Evolutionary conservation across 2,888 invertebrate species (phyloP).

Genomic region (Parnassius apollo): DNA sequence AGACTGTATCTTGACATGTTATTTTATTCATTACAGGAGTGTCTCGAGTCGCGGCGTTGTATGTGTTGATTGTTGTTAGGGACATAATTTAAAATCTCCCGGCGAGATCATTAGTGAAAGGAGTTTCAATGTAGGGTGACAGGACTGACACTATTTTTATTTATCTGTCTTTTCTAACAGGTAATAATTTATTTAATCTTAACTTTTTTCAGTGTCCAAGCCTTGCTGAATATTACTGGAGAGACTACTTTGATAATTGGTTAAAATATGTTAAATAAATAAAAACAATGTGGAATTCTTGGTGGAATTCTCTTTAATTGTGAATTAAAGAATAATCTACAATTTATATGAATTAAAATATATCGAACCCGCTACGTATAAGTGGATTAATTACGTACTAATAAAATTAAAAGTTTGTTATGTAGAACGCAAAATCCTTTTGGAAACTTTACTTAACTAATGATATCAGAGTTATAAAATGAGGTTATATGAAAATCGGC

Average conservation of each 20-base stretch:
- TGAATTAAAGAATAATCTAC: no score
- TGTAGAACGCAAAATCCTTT: constrained; percentile 35
- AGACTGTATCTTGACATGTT: constrained; percentile 76
- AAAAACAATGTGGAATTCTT: no score
- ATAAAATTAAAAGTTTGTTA: constrained; percentile 35
- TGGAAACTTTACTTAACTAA: constrained; percentile 32
- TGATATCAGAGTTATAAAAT: constrained; percentile 38
- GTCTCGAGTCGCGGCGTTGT: constrained; percentile 59
- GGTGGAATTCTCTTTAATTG: no score
- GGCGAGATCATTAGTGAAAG: constrained; percentile 64
- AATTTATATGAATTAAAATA: no score
- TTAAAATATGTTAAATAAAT: no score
- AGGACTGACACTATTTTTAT: constrained; percentile 29
- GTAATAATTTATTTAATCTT: no score
- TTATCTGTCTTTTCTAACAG: constrained; percentile 14
- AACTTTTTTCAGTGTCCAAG: no score
- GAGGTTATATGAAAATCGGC: constrained; percentile 43
- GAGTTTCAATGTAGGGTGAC: constrained; percentile 37
- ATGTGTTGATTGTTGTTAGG: constrained; percentile 74
- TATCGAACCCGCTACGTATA: constrained; percentile 19
- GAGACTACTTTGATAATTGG: no score
- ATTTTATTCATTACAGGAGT: constrained; percentile 77
- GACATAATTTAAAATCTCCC: constrained; percentile 75
- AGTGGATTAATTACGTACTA: constrained; percentile 35
- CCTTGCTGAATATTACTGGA: no score